Percentiles rank a stretch among this genome's conserved stretches.
Evolutionary conservation across 2,797 vertebrate species (phyloP).

Genomic region (Remorina albescens): DNA sequence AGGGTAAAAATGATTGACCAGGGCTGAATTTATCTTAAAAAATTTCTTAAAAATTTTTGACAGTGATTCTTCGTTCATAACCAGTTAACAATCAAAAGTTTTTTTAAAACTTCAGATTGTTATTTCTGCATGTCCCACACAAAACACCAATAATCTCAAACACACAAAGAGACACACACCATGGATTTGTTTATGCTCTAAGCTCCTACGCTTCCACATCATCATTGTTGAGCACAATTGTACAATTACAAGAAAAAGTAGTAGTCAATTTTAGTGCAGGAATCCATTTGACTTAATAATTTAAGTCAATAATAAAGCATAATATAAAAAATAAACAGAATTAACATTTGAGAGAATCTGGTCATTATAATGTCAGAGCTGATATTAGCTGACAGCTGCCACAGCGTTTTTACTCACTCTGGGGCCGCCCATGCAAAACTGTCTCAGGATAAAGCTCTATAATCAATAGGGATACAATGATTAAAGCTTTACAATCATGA

Average conservation of each 20-base stretch:
- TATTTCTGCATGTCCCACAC: background rate
- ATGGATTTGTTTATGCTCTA: slow-evolving; percentile 40
- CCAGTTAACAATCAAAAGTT: no score
- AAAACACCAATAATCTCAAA: slow-evolving; percentile 11
- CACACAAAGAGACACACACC: background rate
- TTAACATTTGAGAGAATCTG: background rate
- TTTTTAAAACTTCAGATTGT: no score
- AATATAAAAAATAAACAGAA: no score
- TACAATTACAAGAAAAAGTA: no score
- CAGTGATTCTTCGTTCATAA: background rate
- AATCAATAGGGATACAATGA: no score
- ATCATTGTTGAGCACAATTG: no score
- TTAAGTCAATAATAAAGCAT: no score
- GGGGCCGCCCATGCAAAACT: no score
- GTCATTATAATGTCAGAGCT: background rate
- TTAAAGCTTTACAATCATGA: background rate
- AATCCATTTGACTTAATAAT: no score
- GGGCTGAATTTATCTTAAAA: background rate
- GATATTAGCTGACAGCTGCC: background rate
- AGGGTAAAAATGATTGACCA: background rate
- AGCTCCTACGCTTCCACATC: background rate
- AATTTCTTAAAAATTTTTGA: background rate
- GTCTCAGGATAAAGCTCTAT: background rate
- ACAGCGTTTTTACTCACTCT: background rate
- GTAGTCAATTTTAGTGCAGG: no score